phyloP scores from a whole-genome alignment of 2,888 invertebrate species.

The Carterocephalus palaemon region DNA sequence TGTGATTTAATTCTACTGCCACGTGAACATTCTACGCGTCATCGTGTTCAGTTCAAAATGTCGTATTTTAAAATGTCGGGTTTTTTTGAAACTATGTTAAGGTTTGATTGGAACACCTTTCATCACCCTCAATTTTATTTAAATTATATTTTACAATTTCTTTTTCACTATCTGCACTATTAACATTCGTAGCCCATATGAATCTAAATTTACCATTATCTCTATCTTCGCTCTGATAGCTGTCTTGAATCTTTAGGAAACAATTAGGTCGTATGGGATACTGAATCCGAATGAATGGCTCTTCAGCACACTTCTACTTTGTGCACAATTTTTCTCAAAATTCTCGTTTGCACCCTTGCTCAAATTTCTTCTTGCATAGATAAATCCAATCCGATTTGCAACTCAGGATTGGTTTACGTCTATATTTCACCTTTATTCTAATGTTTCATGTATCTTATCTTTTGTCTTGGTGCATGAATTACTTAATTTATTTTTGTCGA shows the following conservation, averaged over 20 bases:
- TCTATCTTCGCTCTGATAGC: constrained; percentile 41
- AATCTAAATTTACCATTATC: constrained; percentile 37
- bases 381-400: constrained; percentile 19
- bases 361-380: constrained; percentile 16
- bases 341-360: constrained; percentile 30
- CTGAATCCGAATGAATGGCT: constrained; percentile 27
- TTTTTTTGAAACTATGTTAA: constrained; percentile 57
- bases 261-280: constrained; percentile 41
- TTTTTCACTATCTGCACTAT: constrained; percentile 51
- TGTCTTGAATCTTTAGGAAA: constrained; percentile 33
- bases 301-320: constrained; percentile 38
- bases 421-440: constrained; percentile 16
- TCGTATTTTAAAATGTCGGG: constrained; percentile 62
- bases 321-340: constrained; percentile 38
- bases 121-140: constrained; percentile 36
- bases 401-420: constrained; percentile 20
- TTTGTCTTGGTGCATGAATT: constrained; percentile 22
- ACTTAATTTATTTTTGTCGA: constrained; percentile 13
- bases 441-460: constrained; percentile 16
- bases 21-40: constrained; percentile 66
- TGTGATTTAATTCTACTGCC: constrained; percentile 71
- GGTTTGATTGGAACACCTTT: constrained; percentile 68
- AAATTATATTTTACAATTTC: constrained; percentile 30
- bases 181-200: constrained; percentile 58
- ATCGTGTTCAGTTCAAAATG: constrained; percentile 63